A percentile compares a stretch with the other conserved stretches of the same genome.
Evolutionary conservation across 1,140 invertebrate species (phyloP).

Genomic region (Pseudachorutes palmiensis): DNA sequence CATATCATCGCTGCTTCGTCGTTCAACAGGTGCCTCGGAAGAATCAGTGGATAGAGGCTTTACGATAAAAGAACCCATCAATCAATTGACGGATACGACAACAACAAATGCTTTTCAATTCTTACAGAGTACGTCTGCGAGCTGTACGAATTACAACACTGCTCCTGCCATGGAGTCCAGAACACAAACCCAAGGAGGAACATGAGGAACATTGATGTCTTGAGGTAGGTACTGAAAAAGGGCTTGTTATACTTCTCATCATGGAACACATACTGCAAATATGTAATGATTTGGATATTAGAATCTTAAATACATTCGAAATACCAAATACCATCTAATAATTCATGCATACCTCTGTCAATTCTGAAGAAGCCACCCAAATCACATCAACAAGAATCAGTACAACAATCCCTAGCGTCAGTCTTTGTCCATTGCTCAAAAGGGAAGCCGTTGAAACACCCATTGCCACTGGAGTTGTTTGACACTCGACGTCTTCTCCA

Average conservation of each 20-base stretch:
- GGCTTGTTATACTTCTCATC: slow-evolving; percentile 72
- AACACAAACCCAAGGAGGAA: slow-evolving; percentile 74
- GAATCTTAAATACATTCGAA: slow-evolving; percentile 2
- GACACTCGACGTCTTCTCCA: too few species aligned
- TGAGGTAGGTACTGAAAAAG: slow-evolving; percentile 80
- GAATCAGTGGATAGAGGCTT: slow-evolving; percentile 25
- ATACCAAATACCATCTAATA: too few species aligned
- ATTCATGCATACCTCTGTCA: slow-evolving; percentile 63
- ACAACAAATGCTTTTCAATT: neutral
- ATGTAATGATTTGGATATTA: slow-evolving; percentile 26
- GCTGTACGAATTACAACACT: slow-evolving; percentile 45
- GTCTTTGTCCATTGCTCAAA: slow-evolving; percentile 51
- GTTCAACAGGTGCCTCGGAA: slow-evolving; percentile 17
- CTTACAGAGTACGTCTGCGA: neutral
- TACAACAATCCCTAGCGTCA: slow-evolving; percentile 65
- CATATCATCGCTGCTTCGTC: slow-evolving; percentile 15
- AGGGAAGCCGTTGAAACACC: slow-evolving; percentile 6
- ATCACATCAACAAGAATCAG: slow-evolving; percentile 74
- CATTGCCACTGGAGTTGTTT: too few species aligned
- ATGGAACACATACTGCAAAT: slow-evolving; percentile 69
- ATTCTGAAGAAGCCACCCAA: slow-evolving; percentile 76
- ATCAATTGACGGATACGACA: too few species aligned
- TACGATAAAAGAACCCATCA: neutral
- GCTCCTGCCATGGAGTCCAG: slow-evolving; percentile 70
- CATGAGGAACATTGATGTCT: slow-evolving; percentile 76